Conservation (phyloP, 2,888 invertebrate species). For the Lepidocyrtinus sp. region DNA sequence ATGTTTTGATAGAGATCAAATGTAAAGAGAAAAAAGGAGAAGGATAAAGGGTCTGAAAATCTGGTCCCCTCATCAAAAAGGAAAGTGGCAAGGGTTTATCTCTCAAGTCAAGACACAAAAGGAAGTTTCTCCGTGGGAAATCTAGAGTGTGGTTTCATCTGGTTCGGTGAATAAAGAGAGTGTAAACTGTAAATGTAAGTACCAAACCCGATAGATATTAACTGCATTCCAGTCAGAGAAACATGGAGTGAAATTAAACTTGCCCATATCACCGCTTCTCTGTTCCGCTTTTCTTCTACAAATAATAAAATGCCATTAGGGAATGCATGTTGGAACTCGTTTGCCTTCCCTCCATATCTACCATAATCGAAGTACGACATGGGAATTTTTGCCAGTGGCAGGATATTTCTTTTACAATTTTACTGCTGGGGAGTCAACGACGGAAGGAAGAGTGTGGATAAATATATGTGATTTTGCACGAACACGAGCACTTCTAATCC, state of each 20-base stretch:
- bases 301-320: neutral
- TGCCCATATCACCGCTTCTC: no score
- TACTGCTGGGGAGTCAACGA: no score
- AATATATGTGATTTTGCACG: no score
- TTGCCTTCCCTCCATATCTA: neutral
- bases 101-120: neutral
- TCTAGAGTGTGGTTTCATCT: slow-evolving; percentile 35
- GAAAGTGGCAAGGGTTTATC: neutral
- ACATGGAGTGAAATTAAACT: no score
- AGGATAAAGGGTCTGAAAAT: no score
- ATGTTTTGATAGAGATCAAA: no score
- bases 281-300: neutral
- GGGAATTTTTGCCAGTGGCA: neutral
- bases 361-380: neutral
- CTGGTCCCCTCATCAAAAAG: no score
- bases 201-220: neutral
- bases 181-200: neutral
- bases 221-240: neutral
- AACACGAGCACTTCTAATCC: neutral
- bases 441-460: no score
- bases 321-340: neutral
- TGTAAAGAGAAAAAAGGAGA: no score
- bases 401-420: no score
- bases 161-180: neutral
- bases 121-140: slow-evolving; percentile 30